A percentile compares a stretch with the other conserved stretches of the same genome.
Conservation (phyloP, 2,888 invertebrate genomes). For the Drosophila setosimentum region DNA sequence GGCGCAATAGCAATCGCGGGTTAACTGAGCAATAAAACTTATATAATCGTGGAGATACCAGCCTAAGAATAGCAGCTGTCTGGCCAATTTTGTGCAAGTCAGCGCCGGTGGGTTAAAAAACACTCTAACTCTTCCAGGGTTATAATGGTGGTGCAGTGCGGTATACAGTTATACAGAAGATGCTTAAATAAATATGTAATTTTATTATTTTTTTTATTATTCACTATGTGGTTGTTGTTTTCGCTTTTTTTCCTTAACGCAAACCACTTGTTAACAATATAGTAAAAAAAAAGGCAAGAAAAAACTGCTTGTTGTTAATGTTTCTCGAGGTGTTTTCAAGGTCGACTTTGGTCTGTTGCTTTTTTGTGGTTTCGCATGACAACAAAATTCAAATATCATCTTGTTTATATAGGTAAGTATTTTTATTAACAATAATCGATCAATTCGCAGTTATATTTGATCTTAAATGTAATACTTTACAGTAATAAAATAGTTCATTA, state of each 20-base stretch:
- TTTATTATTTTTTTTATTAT: conserved; percentile 10
- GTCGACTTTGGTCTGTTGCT: not conserved
- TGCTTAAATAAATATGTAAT: conserved; percentile 4
- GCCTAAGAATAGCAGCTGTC: conserved; percentile 4
- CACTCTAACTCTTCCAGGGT: conserved; percentile 8
- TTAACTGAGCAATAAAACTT: conserved; percentile 31
- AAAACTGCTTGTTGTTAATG: not conserved
- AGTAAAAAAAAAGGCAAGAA: not conserved
- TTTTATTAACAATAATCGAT: conserved; percentile 24
- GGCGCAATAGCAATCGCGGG: conserved; percentile 6
- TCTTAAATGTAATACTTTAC: conserved; percentile 8
- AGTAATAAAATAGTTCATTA: conserved; percentile 1
- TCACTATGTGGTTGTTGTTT: not conserved
- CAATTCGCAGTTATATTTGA: conserved; percentile 7
- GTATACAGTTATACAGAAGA: conserved; percentile 4
- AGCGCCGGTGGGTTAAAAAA: conserved; percentile 12
- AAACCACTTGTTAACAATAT: not conserved
- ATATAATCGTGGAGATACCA: conserved; percentile 26
- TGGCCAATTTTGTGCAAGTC: conserved; percentile 30
- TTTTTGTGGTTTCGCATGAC: not conserved
- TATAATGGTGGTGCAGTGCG: conserved; percentile 12
- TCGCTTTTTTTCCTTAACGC: not conserved
- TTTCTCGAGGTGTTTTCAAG: not conserved
- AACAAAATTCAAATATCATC: not conserved
- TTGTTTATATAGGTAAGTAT: conserved; percentile 4